Conservation (phyloP, 2,797 vertebrate species). For the Onychomys arenicola region DNA sequence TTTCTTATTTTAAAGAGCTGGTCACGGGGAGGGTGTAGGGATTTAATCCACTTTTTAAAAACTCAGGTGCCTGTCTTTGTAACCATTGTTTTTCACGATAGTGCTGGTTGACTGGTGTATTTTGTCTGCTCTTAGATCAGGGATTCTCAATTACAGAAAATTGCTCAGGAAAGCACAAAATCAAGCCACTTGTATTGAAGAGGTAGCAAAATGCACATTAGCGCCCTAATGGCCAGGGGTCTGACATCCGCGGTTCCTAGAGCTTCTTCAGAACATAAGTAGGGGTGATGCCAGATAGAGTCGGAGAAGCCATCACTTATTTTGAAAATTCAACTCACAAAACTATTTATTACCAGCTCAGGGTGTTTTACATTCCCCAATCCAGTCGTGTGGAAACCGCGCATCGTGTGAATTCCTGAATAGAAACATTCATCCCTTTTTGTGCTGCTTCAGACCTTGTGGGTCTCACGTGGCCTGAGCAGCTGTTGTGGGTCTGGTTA, state of each 20-base stretch:
- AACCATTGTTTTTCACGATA: not conserved
- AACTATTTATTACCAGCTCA: not conserved
- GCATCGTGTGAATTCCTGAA: not conserved
- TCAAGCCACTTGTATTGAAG: not conserved
- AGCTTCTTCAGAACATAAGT: not conserved
- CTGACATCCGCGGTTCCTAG: not conserved
- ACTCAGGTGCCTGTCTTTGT: not conserved
- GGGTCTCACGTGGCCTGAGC: not conserved
- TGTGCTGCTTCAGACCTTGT: not conserved
- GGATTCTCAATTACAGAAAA: constrained; percentile 43
- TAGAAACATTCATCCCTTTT: not conserved
- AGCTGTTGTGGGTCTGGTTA: constrained; percentile 16
- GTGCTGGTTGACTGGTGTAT: not conserved
- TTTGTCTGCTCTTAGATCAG: not conserved
- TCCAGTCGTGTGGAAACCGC: constrained; percentile 4
- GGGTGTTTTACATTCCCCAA: constrained; percentile 18
- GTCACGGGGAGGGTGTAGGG: not conserved
- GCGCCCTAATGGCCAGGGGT: not conserved
- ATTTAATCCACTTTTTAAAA: not conserved
- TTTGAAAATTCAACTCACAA: constrained; percentile 6
- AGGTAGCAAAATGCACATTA: constrained; percentile 1
- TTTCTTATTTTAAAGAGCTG: constrained; percentile 7
- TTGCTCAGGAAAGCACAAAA: not conserved
- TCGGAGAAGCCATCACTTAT: constrained; percentile 11
- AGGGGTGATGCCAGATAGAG: not conserved